Conservation (phyloP, 2,797 vertebrate species). For the Anguilla marmorata region DNA sequence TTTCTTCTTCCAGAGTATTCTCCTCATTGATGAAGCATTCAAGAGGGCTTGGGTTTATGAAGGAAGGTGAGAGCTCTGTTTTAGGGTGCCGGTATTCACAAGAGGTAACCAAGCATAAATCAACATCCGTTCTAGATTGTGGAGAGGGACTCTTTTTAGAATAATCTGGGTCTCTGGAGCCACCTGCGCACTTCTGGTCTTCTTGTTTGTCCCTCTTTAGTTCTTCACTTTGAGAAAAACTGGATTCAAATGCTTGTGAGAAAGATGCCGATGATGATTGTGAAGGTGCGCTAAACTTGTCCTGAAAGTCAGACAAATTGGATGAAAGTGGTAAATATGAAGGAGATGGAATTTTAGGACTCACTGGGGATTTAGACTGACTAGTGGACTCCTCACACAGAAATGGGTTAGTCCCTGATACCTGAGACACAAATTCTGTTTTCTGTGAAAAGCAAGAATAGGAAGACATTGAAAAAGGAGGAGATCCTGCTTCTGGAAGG, state of each 20-base stretch:
- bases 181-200: conserved; percentile 56
- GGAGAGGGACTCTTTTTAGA: conserved; percentile 62
- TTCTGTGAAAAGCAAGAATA: conserved; percentile 64
- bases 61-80: conserved; percentile 94
- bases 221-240: conserved; percentile 34
- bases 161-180: conserved; percentile 66
- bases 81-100: conserved; percentile 95
- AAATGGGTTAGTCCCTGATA: conserved; percentile 63
- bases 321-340: conserved; percentile 58
- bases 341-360: conserved; percentile 61
- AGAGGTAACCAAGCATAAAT: conserved; percentile 89
- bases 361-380: conserved; percentile 72
- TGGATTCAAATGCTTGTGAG: conserved; percentile 22
- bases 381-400: conserved; percentile 72
- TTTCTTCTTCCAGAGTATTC: conserved; percentile 76
- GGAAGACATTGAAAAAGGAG: conserved; percentile 67
- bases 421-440: conserved; percentile 49
- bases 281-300: conserved; percentile 34
- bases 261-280: conserved; percentile 24
- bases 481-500: conserved; percentile 61
- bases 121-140: conserved; percentile 84
- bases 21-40: conserved; percentile 93
- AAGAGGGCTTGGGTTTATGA: conserved; percentile 94
- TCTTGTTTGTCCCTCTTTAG: conserved; percentile 28
- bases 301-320: conserved; percentile 47